A percentile compares a stretch with the other conserved stretches of the same genome.
These are phyloP conservation scores for Furnarius figulus DNA, from an alignment of 2,113 vertebrate genomes.

Conservation along the genomic window DNA sequence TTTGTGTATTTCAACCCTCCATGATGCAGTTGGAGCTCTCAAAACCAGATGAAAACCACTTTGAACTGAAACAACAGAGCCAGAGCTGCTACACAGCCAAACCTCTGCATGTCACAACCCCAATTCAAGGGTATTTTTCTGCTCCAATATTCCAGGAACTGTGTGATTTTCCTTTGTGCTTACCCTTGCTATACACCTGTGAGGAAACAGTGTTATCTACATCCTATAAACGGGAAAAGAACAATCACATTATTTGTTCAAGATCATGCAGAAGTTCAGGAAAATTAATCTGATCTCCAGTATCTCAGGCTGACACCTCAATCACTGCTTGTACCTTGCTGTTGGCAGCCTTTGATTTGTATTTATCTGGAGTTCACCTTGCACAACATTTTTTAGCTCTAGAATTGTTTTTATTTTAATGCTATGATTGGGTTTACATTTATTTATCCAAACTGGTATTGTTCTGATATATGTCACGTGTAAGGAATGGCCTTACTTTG, in stretches of 20 bases:
- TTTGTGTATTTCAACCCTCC: background rate
- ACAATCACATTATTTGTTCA: background rate
- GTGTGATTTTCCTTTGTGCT: background rate
- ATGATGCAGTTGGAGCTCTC: background rate
- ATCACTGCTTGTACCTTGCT: background rate
- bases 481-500: background rate
- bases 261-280: background rate
- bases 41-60: background rate
- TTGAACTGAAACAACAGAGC: background rate
- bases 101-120: background rate
- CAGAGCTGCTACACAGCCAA: background rate
- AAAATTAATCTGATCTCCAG: background rate
- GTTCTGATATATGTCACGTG: background rate
- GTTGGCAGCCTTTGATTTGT: background rate
- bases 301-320: background rate
- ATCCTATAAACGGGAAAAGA: background rate
- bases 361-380: background rate
- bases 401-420: background rate
- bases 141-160: background rate
- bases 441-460: background rate
- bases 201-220: background rate
- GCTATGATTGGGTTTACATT: background rate
- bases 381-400: background rate
- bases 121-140: background rate
- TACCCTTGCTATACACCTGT: rapidly evolving